These are phyloP conservation scores for Noctua janthe DNA, from an alignment of 2,888 invertebrate species.

Conservation along the genomic window DNA sequence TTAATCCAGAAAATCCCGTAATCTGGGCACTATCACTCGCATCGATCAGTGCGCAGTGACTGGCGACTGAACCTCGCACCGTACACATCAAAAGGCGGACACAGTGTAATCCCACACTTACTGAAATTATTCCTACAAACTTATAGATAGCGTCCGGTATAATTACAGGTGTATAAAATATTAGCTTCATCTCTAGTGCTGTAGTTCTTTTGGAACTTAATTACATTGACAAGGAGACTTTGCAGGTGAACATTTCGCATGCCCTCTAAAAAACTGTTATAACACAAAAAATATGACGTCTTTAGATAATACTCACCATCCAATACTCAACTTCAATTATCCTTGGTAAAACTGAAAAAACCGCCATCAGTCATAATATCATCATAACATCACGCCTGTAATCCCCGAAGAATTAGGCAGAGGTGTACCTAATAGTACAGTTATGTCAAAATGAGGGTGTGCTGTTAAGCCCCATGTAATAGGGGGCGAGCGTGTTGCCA, in stretches of 20 bases:
- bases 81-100: neutral
- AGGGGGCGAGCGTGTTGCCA: neutral
- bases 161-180: neutral
- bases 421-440: neutral
- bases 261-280: neutral
- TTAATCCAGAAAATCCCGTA: neutral
- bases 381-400: neutral
- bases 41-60: slow-evolving; percentile 11
- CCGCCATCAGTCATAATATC: neutral
- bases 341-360: too few species aligned
- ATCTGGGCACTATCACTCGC: neutral
- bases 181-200: neutral
- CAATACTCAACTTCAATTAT: too few species aligned
- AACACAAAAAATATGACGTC: neutral
- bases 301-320: neutral
- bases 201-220: neutral
- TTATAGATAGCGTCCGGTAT: neutral
- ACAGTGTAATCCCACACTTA: neutral
- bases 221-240: neutral
- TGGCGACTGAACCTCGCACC: neutral
- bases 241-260: neutral
- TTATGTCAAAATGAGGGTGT: neutral
- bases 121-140: neutral
- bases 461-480: neutral
- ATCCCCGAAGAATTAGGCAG: neutral